These are phyloP conservation scores for Pogonus chalceus DNA, from an alignment of 1,140 invertebrate genomes.

Conservation along the genomic window DNA sequence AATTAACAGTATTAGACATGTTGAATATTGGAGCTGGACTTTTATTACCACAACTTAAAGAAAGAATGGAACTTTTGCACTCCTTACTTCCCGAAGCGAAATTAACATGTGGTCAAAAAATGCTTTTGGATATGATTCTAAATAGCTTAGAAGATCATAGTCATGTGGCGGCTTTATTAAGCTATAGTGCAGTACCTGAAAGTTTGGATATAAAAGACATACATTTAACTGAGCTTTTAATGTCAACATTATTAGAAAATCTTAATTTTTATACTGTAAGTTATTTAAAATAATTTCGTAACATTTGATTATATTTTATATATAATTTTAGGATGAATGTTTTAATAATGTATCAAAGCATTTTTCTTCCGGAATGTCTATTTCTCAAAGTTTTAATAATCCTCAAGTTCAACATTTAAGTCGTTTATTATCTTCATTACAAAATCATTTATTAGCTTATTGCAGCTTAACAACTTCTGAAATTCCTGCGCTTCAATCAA, in stretches of 20 bases:
- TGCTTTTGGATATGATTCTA: constrained; percentile 51
- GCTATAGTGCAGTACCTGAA: constrained; percentile 32
- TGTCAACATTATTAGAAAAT: constrained; percentile 47
- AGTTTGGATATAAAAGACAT: constrained; percentile 31
- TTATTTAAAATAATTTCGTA: constrained; percentile 5
- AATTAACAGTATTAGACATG: constrained; percentile 45
- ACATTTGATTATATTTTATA: background rate
- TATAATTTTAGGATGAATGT: constrained; percentile 25
- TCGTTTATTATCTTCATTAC: constrained; percentile 45
- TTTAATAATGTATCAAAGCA: constrained; percentile 25
- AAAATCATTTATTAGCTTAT: constrained; percentile 50
- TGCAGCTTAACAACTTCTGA: constrained; percentile 19
- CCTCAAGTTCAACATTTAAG: constrained; percentile 37
- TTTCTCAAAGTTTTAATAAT: constrained; percentile 23
- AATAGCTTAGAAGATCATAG: constrained; percentile 51
- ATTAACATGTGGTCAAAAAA: constrained; percentile 49
- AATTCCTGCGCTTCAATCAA: constrained; percentile 8
- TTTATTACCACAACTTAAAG: constrained; percentile 47
- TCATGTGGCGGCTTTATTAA: constrained; percentile 46
- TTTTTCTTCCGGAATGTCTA: constrained; percentile 22
- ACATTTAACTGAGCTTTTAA: constrained; percentile 40
- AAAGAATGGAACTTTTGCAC: constrained; percentile 49
- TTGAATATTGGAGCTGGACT: constrained; percentile 48
- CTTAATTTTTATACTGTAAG: constrained; percentile 45
- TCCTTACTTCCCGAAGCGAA: constrained; percentile 45